These are phyloP conservation scores for Dasyprocta punctata DNA, from an alignment of 2,113 vertebrate species.

Conservation along the genomic window DNA sequence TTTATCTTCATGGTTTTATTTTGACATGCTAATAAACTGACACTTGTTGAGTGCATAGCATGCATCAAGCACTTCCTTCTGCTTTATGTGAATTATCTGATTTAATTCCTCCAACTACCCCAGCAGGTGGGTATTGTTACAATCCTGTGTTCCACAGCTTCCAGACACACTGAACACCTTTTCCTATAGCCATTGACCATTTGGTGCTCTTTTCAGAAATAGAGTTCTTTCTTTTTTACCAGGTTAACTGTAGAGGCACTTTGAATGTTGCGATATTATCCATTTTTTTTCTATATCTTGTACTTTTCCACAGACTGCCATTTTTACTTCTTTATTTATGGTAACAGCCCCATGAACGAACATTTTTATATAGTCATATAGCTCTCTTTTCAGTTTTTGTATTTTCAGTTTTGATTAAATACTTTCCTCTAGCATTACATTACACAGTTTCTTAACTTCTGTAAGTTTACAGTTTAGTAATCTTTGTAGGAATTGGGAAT, in stretches of 20 bases:
- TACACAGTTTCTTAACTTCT: background rate
- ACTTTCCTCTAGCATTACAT: background rate
- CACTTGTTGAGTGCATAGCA: background rate
- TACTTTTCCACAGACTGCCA: background rate
- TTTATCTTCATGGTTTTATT: background rate
- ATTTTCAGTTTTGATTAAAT: conserved; percentile 1
- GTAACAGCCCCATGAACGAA: background rate
- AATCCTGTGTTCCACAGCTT: background rate
- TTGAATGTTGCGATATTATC: background rate
- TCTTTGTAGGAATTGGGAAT: background rate
- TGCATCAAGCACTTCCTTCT: background rate
- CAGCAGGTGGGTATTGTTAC: background rate
- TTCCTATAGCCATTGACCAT: background rate
- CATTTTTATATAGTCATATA: background rate
- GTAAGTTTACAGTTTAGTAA: background rate
- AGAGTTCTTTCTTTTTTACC: background rate
- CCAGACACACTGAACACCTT: background rate
- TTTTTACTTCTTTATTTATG: conserved; percentile 22
- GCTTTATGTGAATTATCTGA: background rate
- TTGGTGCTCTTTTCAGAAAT: background rate
- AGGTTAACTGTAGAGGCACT: background rate
- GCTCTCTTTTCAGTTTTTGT: conserved; percentile 28
- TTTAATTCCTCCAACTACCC: background rate
- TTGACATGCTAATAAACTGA: background rate
- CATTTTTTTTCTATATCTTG: background rate